Base-by-base conservation (phyloP, 2,113 vertebrate species). In the Otis tarda region DNA sequence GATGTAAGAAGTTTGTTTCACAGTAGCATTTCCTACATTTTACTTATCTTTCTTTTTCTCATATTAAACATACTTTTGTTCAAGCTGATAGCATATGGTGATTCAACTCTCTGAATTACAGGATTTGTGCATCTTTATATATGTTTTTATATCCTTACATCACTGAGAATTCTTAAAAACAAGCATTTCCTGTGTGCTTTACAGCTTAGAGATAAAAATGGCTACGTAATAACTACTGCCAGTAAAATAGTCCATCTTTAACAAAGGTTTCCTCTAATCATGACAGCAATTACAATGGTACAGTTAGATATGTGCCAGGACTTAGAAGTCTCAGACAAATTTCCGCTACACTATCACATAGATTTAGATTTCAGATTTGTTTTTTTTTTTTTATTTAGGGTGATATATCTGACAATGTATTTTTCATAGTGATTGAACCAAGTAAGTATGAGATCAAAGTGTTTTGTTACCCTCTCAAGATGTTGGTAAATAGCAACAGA, bases 51-150 rank as follows among this genome's bases (percentile, higher is more conserved):
- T 90, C 45, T 82, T 83, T 53, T 83, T 63, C 61, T 94, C n/a
- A 30, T 10, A 53, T 96, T 84, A 96, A 96, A 95, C 12, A 56
- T 28, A n/a, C 49, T 96, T 93, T 93, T 95, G 33, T 90, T 94
- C 52, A 50, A 73, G 43, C 6, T 92, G 84, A 90, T 30, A 89
- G 52, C 56, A 68, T 73, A 24, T 52, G 24, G 79, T 92, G 87
- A 87, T 80, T 92, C 95, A 97, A 95, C 80, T 14, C 56, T 89
- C 47, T 60, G 21, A 79, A 59, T 71, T 59, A 43, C 18, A 81
- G 41, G 12, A 12, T 27, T 60, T 95, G 83, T 91, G 43, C 56
- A 33, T 65, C 15, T 45, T 43, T 43, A 43, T 43, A 43, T 15
- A 43, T 43, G 41, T 43, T 43, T 43, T 43, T 43, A 43, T 55